Evolutionary conservation across 2,113 vertebrate genomes (phyloP), one percentile per base, ranked within the genome.

Genomic region (Macrotis lagotis): DNA sequence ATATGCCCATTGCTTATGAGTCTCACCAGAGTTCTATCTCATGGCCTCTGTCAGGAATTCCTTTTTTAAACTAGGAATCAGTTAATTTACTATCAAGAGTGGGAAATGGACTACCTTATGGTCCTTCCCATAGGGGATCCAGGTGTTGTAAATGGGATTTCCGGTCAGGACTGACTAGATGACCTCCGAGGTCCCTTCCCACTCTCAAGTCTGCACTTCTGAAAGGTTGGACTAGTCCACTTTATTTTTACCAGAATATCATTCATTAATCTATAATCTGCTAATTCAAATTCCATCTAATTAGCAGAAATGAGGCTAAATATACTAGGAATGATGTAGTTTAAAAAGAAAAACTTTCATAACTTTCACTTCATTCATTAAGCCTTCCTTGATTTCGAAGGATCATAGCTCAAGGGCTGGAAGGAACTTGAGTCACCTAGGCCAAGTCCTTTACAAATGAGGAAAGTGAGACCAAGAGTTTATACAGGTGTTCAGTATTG

Each of bases 261-360:
- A 74, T 74, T 19, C 5, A 19, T 74, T 74, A 22, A 74, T n/a
- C 14, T 37, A 74, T 0, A 59, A 59, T 31, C 55, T 31, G 55
- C 28, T 59, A 11, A 31, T 59, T 74, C 16, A n/a, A 5, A 74
- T 74, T n/a, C 19, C 66, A 22, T 74, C 37, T 74, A 19, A n/a
- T 74, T n/a, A 74, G 37, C 66, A 74, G 16, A 16, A 74, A 74
- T 5, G n/a, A 44, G 31, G 16, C 66, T n/a, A 44, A n/a, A 74
- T 50, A 90, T 25, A n/a, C n/a, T 26, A 47, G 44, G 93, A 47
- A 95, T 25, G 48, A 94, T 49, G 4, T 37, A 92, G 93, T 89
- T 88, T n/a, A 94, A 95, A 95, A 97, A 96, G 59, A 74, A 97
- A 96, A 83, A 74, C 44, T 92, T 90, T 90, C 50, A 93, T 93